Percentiles rank a stretch among this genome's conserved stretches.
Conservation (phyloP, 2,797 vertebrate genomes). For the Halcyon leucocephala region DNA sequence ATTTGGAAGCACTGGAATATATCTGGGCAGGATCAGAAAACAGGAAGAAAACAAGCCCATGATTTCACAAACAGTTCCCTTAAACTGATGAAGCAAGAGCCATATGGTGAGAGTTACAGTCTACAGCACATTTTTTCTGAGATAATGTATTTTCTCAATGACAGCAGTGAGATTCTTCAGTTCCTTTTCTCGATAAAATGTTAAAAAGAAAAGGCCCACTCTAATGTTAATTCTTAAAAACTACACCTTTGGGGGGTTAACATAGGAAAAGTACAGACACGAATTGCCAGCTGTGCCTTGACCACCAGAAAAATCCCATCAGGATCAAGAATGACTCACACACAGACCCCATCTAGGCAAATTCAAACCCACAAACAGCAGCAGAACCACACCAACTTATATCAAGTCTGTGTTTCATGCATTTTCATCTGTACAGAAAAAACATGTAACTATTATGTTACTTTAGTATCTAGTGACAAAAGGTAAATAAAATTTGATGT, state of each 20-base stretch:
- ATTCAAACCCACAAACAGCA: not conserved
- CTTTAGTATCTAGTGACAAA: not conserved
- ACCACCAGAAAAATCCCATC: not conserved
- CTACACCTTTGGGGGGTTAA: not conserved
- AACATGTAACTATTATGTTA: not conserved
- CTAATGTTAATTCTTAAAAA: not conserved
- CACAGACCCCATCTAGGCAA: not conserved
- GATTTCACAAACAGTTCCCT: slow-evolving; percentile 41
- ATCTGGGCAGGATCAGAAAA: slow-evolving; percentile 38
- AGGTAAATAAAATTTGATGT: not conserved
- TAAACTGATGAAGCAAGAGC: slow-evolving; percentile 17
- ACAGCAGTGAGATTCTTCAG: slow-evolving; percentile 13
- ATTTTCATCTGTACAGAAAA: not conserved
- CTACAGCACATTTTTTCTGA: slow-evolving; percentile 1
- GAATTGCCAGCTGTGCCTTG: not conserved
- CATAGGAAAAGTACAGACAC: fast-evolving
- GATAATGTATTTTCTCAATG: slow-evolving; percentile 30
- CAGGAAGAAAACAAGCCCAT: not conserved
- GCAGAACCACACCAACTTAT: fast-evolving
- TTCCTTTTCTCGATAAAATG: not conserved
- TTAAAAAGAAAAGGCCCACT: not conserved
- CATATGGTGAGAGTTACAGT: slow-evolving; percentile 7
- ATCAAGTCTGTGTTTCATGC: fast-evolving
- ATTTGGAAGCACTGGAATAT: slow-evolving; percentile 44
- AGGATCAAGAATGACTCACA: not conserved